A percentile compares a stretch with the other conserved stretches of the same genome.
These are phyloP conservation scores for Leptopilina drosophilae DNA, from an alignment of 2,888 invertebrate genomes.

Conservation along the genomic window DNA sequence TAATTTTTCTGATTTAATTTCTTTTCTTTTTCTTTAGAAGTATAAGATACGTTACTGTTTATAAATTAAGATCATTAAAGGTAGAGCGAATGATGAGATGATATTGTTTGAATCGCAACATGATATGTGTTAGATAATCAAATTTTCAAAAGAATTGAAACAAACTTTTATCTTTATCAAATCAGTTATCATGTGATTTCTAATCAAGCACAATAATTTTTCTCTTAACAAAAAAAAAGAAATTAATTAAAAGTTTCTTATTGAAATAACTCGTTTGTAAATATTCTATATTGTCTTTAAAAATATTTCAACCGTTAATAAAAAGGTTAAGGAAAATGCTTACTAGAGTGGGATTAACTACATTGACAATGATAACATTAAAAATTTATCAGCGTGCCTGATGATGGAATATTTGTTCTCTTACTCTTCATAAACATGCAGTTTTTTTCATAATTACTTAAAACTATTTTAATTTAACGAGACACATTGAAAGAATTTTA, in stretches of 20 bases:
- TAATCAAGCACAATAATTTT: slow-evolving; percentile 57
- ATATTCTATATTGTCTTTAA: slow-evolving; percentile 8
- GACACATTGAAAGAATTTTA: no score
- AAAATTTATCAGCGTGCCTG: not conserved
- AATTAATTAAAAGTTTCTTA: not conserved
- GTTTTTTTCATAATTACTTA: slow-evolving; percentile 34
- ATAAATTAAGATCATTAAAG: slow-evolving; percentile 58
- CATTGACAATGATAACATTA: slow-evolving; percentile 56
- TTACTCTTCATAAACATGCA: slow-evolving; percentile 46
- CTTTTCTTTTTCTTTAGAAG: slow-evolving; percentile 29
- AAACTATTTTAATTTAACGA: slow-evolving; percentile 13
- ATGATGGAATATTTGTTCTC: slow-evolving; percentile 50
- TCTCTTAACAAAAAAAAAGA: not conserved
- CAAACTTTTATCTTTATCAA: slow-evolving; percentile 64
- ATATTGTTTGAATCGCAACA: slow-evolving; percentile 54
- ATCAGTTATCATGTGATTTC: slow-evolving; percentile 55
- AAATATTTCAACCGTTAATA: not conserved
- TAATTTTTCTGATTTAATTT: slow-evolving; percentile 37
- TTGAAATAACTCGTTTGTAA: slow-evolving; percentile 32
- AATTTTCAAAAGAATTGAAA: slow-evolving; percentile 58
- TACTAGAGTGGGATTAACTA: slow-evolving; percentile 61
- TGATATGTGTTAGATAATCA: slow-evolving; percentile 59
- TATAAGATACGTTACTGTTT: slow-evolving; percentile 53
- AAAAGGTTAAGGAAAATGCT: slow-evolving; percentile 42
- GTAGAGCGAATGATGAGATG: slow-evolving; percentile 49